Percentiles rank a stretch among this genome's conserved stretches.
These are phyloP conservation scores for Rhopilema esculentum DNA, from an alignment of 30 jellyfish, hydroid and myxozoan species.

Conservation along the genomic window DNA sequence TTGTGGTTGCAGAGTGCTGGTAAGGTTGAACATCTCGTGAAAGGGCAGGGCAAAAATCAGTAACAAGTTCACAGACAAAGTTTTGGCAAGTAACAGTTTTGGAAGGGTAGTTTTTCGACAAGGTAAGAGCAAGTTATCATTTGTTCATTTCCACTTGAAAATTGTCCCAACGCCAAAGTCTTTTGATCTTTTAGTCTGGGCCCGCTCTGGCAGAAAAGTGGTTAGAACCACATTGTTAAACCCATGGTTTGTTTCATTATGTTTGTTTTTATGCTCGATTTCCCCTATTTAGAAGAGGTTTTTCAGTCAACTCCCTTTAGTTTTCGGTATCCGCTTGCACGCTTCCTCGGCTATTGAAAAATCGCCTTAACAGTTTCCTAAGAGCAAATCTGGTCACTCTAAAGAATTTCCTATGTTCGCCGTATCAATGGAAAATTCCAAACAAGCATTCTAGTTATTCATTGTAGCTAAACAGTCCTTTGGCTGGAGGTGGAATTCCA, in stretches of 20 bases:
- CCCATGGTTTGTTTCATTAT: neutral
- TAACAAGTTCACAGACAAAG: neutral
- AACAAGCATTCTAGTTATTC: neutral
- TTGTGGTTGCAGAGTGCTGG: slow-evolving; percentile 9
- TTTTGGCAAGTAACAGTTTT: neutral
- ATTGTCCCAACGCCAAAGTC: neutral
- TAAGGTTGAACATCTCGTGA: slow-evolving; percentile 5
- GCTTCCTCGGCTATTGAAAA: slow-evolving; percentile 9
- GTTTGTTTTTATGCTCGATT: slow-evolving; percentile 49
- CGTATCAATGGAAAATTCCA: neutral
- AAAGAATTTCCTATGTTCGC: neutral
- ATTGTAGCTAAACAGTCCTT: neutral
- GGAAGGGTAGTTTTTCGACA: neutral
- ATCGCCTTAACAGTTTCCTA: neutral
- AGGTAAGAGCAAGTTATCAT: neutral
- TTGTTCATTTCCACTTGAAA: neutral
- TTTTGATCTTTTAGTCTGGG: neutral
- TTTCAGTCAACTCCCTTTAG: slow-evolving; percentile 5
- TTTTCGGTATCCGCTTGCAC: slow-evolving; percentile 21
- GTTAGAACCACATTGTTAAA: neutral
- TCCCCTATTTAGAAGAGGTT: slow-evolving; percentile 3
- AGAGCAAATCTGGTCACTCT: neutral
- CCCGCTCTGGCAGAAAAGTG: neutral
- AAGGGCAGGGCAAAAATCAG: slow-evolving; percentile 33
- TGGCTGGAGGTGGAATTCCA: neutral